Evolutionary conservation across 2,888 invertebrate species (phyloP).

Genomic region (Drosophila longiperda): DNA sequence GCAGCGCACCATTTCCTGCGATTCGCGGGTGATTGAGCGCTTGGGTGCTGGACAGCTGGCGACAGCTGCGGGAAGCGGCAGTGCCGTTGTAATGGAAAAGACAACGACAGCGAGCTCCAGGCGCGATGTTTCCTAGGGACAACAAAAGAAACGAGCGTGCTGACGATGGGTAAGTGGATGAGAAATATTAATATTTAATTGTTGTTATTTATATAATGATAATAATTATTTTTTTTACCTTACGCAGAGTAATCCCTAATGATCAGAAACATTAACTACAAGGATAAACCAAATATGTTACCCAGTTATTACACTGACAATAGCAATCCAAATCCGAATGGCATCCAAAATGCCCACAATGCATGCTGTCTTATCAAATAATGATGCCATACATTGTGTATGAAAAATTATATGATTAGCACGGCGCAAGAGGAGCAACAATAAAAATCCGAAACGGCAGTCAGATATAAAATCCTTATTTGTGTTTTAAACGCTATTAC

Average conservation of each 20-base stretch:
- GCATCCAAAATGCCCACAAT: conserved; percentile 11
- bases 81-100: conserved; percentile 36
- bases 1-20: conserved; percentile 72
- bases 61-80: conserved; percentile 12
- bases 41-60: conserved; percentile 36
- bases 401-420: conserved; percentile 5
- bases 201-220: not conserved
- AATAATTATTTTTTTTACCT: not conserved
- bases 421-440: conserved; percentile 26
- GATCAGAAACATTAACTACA: conserved; percentile 5
- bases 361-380: not conserved
- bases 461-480: conserved; percentile 47
- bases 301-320: conserved; percentile 24
- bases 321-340: conserved; percentile 12
- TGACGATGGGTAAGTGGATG: conserved; percentile 11
- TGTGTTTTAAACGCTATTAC: conserved; percentile 52
- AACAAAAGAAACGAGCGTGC: not conserved
- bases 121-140: conserved; percentile 53
- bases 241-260: conserved; percentile 8
- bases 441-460: conserved; percentile 25
- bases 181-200: not conserved
- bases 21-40: conserved; percentile 71
- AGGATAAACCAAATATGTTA: conserved; percentile 11
- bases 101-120: conserved; percentile 32
- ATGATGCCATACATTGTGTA: not conserved